Conservation (phyloP, 2,888 invertebrate species). For the Anthophora plumipes region DNA sequence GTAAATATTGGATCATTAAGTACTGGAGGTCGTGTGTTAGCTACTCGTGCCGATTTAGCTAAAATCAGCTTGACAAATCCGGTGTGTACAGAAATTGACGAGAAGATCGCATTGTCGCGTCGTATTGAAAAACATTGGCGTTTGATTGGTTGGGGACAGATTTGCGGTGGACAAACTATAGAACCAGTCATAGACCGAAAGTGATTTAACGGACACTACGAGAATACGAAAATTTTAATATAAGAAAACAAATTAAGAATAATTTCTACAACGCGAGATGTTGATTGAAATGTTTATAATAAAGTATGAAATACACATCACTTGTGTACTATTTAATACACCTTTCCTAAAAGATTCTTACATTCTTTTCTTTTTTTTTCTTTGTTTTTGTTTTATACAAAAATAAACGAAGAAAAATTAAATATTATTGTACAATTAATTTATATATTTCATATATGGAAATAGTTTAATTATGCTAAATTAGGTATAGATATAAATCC, state of each 20-base stretch:
- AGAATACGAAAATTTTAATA: slow-evolving; percentile 19
- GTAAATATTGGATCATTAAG: slow-evolving; percentile 99
- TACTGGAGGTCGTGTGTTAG: slow-evolving; percentile 97
- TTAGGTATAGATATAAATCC: slow-evolving; percentile 79
- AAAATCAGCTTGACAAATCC: slow-evolving; percentile 98
- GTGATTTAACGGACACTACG: slow-evolving; percentile 52
- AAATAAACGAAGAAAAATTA: slow-evolving; percentile 22
- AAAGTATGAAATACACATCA: slow-evolving; percentile 57
- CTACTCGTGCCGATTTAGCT: slow-evolving; percentile 98
- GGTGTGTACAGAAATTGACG: slow-evolving; percentile 99
- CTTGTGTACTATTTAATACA: slow-evolving; percentile 9
- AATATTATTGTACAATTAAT: neutral
- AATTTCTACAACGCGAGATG: slow-evolving; percentile 55
- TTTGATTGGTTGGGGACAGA: slow-evolving; percentile 99
- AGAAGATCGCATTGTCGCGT: slow-evolving; percentile 99
- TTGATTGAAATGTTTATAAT: slow-evolving; percentile 69
- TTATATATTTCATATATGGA: slow-evolving; percentile 17
- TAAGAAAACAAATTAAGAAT: slow-evolving; percentile 22
- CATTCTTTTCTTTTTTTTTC: neutral
- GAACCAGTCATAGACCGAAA: slow-evolving; percentile 89
- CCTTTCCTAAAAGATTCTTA: slow-evolving; percentile 14
- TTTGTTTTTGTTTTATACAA: slow-evolving; percentile 15
- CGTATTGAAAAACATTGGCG: slow-evolving; percentile 99
- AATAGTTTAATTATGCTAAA: slow-evolving; percentile 67
- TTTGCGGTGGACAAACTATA: slow-evolving; percentile 98